Percentiles rank a stretch among this genome's conserved stretches.
Evolutionary conservation across 1,140 invertebrate genomes (phyloP).

Genomic region (Steinernema feltiae): DNA sequence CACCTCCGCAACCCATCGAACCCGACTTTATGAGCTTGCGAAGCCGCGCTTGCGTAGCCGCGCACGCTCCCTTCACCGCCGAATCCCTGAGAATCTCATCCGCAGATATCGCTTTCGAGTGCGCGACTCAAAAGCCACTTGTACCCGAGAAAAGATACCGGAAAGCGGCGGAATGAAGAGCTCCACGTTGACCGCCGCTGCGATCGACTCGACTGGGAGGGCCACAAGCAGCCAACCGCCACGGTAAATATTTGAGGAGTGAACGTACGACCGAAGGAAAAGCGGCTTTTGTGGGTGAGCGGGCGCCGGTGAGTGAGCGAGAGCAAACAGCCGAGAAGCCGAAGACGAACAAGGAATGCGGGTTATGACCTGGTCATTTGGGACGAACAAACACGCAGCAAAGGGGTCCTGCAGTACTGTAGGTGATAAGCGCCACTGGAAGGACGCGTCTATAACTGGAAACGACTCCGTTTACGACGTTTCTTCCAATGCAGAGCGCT

Average conservation of each 20-base stretch:
- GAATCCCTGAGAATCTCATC: background rate
- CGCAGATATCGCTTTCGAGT: conserved; percentile 2
- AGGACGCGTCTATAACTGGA: no score
- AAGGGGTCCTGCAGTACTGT: no score
- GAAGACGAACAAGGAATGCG: background rate
- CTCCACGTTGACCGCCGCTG: background rate
- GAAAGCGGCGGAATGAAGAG: background rate
- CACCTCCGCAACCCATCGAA: background rate
- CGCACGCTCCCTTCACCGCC: background rate
- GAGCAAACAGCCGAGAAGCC: background rate
- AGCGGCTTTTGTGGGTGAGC: background rate
- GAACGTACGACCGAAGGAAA: conserved; percentile 4
- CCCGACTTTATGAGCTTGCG: background rate
- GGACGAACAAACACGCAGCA: no score
- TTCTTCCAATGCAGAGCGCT: no score
- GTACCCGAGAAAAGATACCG: background rate
- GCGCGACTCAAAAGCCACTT: background rate
- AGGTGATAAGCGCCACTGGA: no score
- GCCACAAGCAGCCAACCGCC: conserved; percentile 4
- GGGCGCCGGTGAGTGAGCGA: background rate
- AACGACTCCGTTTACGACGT: no score
- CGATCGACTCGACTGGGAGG: background rate
- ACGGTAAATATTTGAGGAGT: conserved; percentile 8
- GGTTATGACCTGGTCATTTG: background rate
- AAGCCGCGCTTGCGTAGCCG: no score